A percentile compares a stretch with the other conserved stretches of the same genome.
These are phyloP conservation scores for Chromoteleia sp. DNA, from an alignment of 2,888 invertebrate species.

Conservation along the genomic window DNA sequence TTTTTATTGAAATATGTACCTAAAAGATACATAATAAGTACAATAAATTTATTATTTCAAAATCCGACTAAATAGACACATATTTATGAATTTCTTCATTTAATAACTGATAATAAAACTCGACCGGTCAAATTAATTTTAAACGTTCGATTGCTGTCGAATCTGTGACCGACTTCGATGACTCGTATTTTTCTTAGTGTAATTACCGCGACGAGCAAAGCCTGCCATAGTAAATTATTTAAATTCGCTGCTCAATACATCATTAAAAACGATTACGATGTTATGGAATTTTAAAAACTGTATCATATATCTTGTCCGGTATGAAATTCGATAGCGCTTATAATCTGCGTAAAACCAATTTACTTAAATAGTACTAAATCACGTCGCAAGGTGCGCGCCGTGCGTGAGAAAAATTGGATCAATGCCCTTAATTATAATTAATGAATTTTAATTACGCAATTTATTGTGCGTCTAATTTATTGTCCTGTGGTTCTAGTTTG, in stretches of 20 bases:
- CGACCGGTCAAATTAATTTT: conserved; percentile 14
- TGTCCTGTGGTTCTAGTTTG: conserved; percentile 38
- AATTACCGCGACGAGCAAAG: conserved; percentile 42
- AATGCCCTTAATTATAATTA: conserved; percentile 49
- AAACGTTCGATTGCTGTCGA: conserved; percentile 16
- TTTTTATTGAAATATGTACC: too few relatives aligned
- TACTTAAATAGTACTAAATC: conserved; percentile 64
- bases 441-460: conserved; percentile 58
- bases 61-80: background rate
- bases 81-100: conserved; percentile 14
- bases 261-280: conserved; percentile 56
- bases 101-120: conserved; percentile 13
- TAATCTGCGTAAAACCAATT: conserved; percentile 67
- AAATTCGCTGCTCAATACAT: conserved; percentile 51
- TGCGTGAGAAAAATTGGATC: conserved; percentile 57
- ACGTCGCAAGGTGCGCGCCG: conserved; percentile 27
- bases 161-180: conserved; percentile 8
- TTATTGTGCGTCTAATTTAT: conserved; percentile 46
- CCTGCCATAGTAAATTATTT: conserved; percentile 59
- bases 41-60: too few relatives aligned
- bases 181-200: conserved; percentile 33
- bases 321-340: conserved; percentile 54
- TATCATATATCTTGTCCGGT: conserved; percentile 58
- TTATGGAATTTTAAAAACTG: conserved; percentile 55
- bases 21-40: too few relatives aligned